A percentile compares a stretch with the other conserved stretches of the same genome.
phyloP scores from a whole-genome alignment of 2,888 invertebrate genomes.

The Aquatica leii region DNA sequence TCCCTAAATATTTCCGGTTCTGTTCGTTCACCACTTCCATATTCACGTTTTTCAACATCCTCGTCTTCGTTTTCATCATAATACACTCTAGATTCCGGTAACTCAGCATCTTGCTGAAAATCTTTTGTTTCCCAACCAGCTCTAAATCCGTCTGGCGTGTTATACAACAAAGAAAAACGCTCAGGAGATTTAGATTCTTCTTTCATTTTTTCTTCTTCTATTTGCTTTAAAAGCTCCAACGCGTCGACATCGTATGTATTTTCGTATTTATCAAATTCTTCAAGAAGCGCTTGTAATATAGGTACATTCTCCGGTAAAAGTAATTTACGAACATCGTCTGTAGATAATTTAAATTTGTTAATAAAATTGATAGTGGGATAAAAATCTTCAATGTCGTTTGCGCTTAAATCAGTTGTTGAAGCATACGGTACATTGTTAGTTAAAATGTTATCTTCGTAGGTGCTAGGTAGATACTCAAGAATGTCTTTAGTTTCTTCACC shows the following conservation, averaged over 20 bases:
- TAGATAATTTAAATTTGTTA: constrained; percentile 28
- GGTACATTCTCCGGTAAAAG: constrained; percentile 38
- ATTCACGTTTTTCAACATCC: constrained; percentile 44
- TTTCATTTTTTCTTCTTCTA: constrained; percentile 36
- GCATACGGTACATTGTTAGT: constrained; percentile 31
- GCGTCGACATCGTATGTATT: constrained; percentile 30
- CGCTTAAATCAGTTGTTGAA: constrained; percentile 25
- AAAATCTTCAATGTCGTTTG: constrained; percentile 49
- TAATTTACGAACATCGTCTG: constrained; percentile 33
- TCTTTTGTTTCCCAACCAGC: constrained; percentile 60
- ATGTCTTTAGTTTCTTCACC: constrained; percentile 53
- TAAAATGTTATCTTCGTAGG: constrained; percentile 32
- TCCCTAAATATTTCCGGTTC: constrained; percentile 50
- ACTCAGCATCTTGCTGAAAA: constrained; percentile 44
- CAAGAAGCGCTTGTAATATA: constrained; percentile 41
- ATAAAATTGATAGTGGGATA: constrained; percentile 38
- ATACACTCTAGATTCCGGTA: constrained; percentile 67
- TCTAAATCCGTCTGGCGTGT: constrained; percentile 62
- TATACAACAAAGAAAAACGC: constrained; percentile 59
- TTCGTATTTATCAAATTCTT: constrained; percentile 44
- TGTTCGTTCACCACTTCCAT: constrained; percentile 52
- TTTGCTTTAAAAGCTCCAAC: constrained; percentile 30
- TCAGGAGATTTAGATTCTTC: constrained; percentile 40
- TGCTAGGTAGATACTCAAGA: constrained; percentile 48
- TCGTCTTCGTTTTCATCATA: constrained; percentile 64